Evolutionary conservation across 2,888 invertebrate species (phyloP), one percentile per base, ranked within the genome.

Genomic region (Anthophora plumipes): DNA sequence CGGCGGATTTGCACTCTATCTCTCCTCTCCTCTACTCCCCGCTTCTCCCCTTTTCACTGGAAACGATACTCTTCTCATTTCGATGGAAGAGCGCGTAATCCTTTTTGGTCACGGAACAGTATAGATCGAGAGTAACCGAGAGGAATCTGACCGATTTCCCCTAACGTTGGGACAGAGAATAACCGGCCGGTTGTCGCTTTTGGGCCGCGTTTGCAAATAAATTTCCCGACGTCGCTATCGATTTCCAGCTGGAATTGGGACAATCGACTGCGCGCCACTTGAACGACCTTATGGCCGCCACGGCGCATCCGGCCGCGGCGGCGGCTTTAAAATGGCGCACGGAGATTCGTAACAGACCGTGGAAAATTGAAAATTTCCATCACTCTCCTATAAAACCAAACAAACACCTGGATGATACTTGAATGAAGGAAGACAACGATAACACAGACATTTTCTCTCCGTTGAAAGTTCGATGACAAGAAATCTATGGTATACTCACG

Each of bases 231-330:
- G 55, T 77, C 71, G 82, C 61, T 87, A 87, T 87, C 82, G 87
- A 87, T 87, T 85, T 79, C 70, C 78, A 74, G n/a, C 64, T 37
- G 80, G 77, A 87, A 85, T 87, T 88, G 80, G 87, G 82, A 87
- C 87, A 88, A 88, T 87, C 84, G 86, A 85, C 77, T 84, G 74
- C 50, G 54, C 83, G 60, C 80, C 61, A 80, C 75, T 82, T 74
- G 61, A 70, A 39, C 83, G 77, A 72, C 77, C 77, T 77, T 74
- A 74, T 55, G n/a, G 64, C 69, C 54, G 52, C 73, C 17, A 17
- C 50, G 54, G 60, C n/a, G 54, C 60, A 70, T 75, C 61, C 61
- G 70, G 22, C 41, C 14, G 55, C 31, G 3, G 22, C 41, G 20
- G 55, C 31, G 3, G 43, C 69, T 74, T 69, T 60, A 60, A 74